These are phyloP conservation scores for Chroicocephalus ridibundus DNA, from an alignment of 2,113 vertebrate genomes.

Conservation along the genomic window DNA sequence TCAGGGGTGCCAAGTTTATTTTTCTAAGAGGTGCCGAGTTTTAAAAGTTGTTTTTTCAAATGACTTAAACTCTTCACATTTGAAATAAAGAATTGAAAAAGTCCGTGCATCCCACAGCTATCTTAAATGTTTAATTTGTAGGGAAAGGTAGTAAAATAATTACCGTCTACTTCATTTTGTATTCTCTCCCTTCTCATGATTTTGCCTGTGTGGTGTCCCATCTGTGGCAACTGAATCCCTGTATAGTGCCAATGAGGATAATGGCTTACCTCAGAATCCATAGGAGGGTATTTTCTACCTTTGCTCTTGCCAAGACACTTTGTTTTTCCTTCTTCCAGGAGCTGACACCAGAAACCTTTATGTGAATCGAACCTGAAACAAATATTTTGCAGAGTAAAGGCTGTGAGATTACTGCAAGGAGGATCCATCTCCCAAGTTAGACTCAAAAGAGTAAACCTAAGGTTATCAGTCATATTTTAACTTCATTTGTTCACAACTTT, in stretches of 20 bases:
- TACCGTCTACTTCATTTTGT: not conserved
- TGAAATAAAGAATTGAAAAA: not conserved
- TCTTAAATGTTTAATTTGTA: not conserved
- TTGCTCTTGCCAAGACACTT: constrained; percentile 97
- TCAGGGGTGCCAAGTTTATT: not conserved
- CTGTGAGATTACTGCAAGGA: not conserved
- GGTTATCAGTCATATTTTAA: constrained; percentile 10
- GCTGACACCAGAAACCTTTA: constrained; percentile 98
- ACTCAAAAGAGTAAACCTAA: constrained; percentile 22
- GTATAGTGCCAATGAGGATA: not conserved
- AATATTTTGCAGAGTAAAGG: not conserved
- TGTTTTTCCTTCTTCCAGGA: constrained; percentile 92
- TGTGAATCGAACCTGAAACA: constrained; percentile 91
- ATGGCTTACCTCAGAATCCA: constrained; percentile 88
- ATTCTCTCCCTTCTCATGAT: not conserved
- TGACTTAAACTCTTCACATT: not conserved
- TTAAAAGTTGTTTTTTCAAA: not conserved
- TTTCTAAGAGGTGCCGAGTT: not conserved
- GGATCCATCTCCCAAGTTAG: not conserved
- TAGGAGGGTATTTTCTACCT: constrained; percentile 92
- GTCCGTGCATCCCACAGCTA: not conserved
- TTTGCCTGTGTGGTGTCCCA: not conserved
- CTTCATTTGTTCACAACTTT: too few relatives aligned
- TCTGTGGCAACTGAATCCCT: not conserved
- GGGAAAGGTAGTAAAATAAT: not conserved